Evolutionary conservation across 1,140 invertebrate species (phyloP), one percentile per base, ranked within the genome.

Genomic region (Babylonia areolata): DNA sequence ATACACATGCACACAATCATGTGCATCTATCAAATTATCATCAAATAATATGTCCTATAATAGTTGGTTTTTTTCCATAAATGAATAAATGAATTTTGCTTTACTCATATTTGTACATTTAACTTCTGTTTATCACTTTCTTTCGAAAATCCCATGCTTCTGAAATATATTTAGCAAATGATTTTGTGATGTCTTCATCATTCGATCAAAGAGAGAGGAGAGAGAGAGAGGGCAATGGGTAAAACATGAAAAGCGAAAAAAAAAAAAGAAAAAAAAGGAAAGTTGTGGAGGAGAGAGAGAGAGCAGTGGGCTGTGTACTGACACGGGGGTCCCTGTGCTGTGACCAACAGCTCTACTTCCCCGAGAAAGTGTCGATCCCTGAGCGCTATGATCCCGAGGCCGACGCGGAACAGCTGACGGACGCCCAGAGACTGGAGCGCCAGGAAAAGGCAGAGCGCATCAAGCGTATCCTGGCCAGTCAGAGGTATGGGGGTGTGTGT

Each of bases 361-460:
- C 97, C 35, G 97, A 97, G 92, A 98, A 98, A 94, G 98, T 98
- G 89, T 94, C 97, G 42, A 98, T 98, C 89, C 97, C 97, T 5
- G 97, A 98, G 94, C 95, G 97, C 88, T 98, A 98, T 93, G 96
- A 98, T 89, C 90, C 93, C 11, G 93, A 93, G 3, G 91, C 91
- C 3, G 97, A 97, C 46, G 93, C 93, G 11, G 97, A 98, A 94
- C 96, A 97, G 94, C 96, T 97, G 39, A 91, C 91, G 28, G 91
- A 90, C 77, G 97, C 97, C 91, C 97, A 98, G 91, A 96, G 97
- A 91, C 95, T 97, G 86, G 96, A 97, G 87, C 95, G 97, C 20
- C 95, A 96, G 89, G 96, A 97, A 91, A 98, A 98, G 95, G 97
- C 97, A 1, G 97, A 98, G 91, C 97, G 97, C 33, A 98, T 98